Base-by-base conservation (phyloP, 1,140 invertebrate genomes). In the Drosophila pseudoananassae region DNA sequence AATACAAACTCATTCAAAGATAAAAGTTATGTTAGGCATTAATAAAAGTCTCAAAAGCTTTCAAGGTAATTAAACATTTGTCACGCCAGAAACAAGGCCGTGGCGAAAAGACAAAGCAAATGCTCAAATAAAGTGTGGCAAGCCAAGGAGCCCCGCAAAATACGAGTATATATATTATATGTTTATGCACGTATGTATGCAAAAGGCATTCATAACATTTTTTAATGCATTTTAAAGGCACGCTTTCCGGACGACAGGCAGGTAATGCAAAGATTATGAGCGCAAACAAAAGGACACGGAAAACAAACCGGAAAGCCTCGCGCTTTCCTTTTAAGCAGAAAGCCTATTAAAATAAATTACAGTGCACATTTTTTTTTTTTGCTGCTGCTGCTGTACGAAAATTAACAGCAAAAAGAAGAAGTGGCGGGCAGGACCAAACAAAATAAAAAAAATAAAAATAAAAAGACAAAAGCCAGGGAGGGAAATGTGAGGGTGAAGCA, bases 321-420 rank as follows among this genome's bases (percentile, higher is more conserved):
- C 54, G 56, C 47, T 58, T 63, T 80, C 75, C 61, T 61, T 66
- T 68, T 63, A 77, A 63, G 69, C 63, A 83, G 72, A 81, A 78
- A 70, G 64, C 68, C 77, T 81, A 81, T 78, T 85, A 78, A 87
- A 85, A 85, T 85, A 85, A 85, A 85, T 85, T 87, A 81, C 78
- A 87, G 64, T 85, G 78, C 74, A 87, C 31, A 74, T 87, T 85
- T 60, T 27, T 36, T 55, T 69, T 29, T 46, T 45, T 1, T 1
- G 20, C 20, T 23, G 20, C 15, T 23, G 29, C 47, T 47, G 12
- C 33, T 23, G 79, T 63, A 81, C 59, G 47, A 70, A 85, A 85
- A 85, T 85, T 87, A 85, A 85, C 69, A 76, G 66, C 55, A 54
- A 53, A 40, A 65, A 43, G 40, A 58, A 38, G 5, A 27, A 12